Base-by-base conservation (phyloP, 2,113 vertebrate genomes). In the Plecturocebus donacophilus region DNA sequence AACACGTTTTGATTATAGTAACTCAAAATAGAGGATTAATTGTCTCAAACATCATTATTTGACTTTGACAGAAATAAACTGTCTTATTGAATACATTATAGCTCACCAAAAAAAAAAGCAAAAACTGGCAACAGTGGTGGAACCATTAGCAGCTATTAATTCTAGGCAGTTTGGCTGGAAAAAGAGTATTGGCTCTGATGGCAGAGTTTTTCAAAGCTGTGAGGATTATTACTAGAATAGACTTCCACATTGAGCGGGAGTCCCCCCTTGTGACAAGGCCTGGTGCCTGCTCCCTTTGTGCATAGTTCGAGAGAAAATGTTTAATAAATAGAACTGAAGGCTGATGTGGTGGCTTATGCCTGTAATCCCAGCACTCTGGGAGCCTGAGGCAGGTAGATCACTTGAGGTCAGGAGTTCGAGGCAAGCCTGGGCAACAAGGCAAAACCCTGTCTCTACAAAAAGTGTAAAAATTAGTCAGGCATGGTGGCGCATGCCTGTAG, bases 61-160 rank as follows among this genome's bases (percentile, higher is more conserved):
- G 66, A 64, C 84, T 94, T 76, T 81, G 93, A 92, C 35, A 56
- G 73, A 94, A 90, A 58, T 86, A 94, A 95, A 66, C 19, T n/a
- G 1, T 77, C 38, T 71, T 68, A 42, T 5, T 64, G 49, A 86
- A 70, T 73, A 38, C 70, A 73, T 90, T 45, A 16, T 66, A 47
- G 64, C 35, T 92, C 21, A 87, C 35, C 64, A 77, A 54, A 64
- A 64, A 64, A 64, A 61, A 12, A 5, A 10, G 30, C 11, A 27
- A 30, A 76, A 32, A 38, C 83, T 70, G 21, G 17, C 85, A 27
- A 20, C 54, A 12, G 1, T 56, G 35, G 1, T 66, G 20, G 45
- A 58, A 3, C 32, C 11, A 40, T 5, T 42, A 75, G n/a, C 7
- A 38, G 16, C 52, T 87, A 23, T 61, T 68, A 42, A 68, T 42